Evolutionary conservation across 2,888 invertebrate species (phyloP).

Genomic region (Seladonia tumulorum): DNA sequence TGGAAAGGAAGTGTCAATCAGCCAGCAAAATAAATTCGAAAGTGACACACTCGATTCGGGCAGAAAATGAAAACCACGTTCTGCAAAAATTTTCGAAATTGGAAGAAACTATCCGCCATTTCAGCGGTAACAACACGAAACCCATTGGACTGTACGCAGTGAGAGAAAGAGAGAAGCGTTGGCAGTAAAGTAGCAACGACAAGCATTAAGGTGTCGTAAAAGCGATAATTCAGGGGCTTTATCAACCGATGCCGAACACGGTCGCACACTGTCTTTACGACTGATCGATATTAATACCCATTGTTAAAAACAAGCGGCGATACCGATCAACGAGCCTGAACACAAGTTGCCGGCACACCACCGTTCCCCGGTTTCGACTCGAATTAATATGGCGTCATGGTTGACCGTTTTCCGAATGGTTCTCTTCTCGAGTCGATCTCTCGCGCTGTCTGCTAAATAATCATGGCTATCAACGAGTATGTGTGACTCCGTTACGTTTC

Average conservation of each 20-base stretch:
- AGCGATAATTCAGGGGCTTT: slow-evolving; percentile 68
- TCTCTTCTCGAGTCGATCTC: slow-evolving; percentile 4
- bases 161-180: slow-evolving; percentile 43
- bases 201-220: slow-evolving; percentile 61
- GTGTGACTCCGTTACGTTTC: background rate
- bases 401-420: slow-evolving; percentile 11
- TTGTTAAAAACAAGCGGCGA: slow-evolving; percentile 63
- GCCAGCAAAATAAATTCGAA: background rate
- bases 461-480: slow-evolving; percentile 6
- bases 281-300: slow-evolving; percentile 63
- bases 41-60: background rate
- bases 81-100: background rate
- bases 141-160: slow-evolving; percentile 40
- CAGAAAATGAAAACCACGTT: too few relatives aligned
- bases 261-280: slow-evolving; percentile 61
- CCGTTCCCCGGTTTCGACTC: slow-evolving; percentile 28
- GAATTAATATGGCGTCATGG: slow-evolving; percentile 44
- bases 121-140: slow-evolving; percentile 42
- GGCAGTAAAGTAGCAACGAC: slow-evolving; percentile 58
- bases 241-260: slow-evolving; percentile 65
- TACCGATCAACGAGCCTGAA: slow-evolving; percentile 56
- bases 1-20: background rate
- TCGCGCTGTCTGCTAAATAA: background rate
- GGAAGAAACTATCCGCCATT: background rate
- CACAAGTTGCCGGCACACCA: slow-evolving; percentile 47